Evolutionary conservation across 2,888 invertebrate species (phyloP), one percentile per base, ranked within the genome.

Genomic region (Drosophila greeni): DNA sequence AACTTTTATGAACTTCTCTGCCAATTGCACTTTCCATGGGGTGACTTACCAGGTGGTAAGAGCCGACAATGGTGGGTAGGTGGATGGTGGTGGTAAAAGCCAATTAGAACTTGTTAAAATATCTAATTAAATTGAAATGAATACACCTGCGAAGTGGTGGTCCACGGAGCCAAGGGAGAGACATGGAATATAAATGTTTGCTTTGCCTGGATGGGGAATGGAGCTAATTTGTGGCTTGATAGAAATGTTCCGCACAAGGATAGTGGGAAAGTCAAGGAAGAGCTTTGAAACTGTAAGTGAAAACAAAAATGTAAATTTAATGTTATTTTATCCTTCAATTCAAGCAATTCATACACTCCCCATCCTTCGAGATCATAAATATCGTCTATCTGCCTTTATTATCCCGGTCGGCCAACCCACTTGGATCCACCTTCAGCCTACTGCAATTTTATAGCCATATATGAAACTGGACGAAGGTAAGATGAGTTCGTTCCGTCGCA

Each of bases 41-140:
- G 39, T 8, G 6, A 18, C 16, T 12, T 26, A 4, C 26, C 24
- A 23, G 9, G 8, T 26, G 12, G 49, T 6, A 2, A 7, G 23
- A 23, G 14, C 31, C 29, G 16, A 51, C 18, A 34, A 36, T 11
- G n/a, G 8, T 12, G 4, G 43, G 16, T 26, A n/a, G 18, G 39
- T 36, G 16, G 36, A 8, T n/a, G 37, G 36, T 20, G 20, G 14
- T 23, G 39, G 37, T n/a, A 53, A 39, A 18, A 34, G 54, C 54
- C 64, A 64, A 66, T 64, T 66, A 54, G 45, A 34, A 54, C 33
- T 54, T 53, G 39, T 34, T 65, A 34, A 65, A 64, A 64, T 45
- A 65, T 39, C 26, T 39, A 64, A 65, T 64, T 64, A 64, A 64
- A 64, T 39, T 33, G 16, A 64, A 64, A 39, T 39, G 20, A 23